These are phyloP conservation scores for Brotula barbata DNA, from an alignment of 2,797 vertebrate species.

Conservation along the genomic window DNA sequence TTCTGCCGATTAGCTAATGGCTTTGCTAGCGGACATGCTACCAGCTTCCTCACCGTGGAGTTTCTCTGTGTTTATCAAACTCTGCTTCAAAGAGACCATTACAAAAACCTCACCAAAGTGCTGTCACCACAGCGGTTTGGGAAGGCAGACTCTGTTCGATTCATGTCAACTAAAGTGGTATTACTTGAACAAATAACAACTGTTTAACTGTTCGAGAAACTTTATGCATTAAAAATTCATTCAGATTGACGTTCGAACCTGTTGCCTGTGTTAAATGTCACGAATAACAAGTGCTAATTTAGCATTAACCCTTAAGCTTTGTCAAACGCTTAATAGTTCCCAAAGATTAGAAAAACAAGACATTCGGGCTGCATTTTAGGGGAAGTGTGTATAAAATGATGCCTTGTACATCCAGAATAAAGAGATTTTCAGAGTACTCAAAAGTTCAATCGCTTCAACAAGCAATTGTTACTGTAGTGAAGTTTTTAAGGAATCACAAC, in stretches of 20 bases:
- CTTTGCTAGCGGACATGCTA: slow-evolving; percentile 27
- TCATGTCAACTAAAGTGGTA: background rate
- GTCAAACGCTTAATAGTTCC: no score
- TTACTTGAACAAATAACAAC: background rate
- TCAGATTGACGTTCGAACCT: background rate
- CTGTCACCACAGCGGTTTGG: background rate
- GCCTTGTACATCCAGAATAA: no score
- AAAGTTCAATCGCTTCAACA: no score
- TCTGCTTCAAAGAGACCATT: background rate
- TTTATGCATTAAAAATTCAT: no score
- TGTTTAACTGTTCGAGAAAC: no score
- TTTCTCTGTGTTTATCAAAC: slow-evolving; percentile 15
- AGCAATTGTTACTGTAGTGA: no score
- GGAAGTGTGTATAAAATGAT: no score
- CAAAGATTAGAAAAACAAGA: no score
- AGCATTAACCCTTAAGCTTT: no score
- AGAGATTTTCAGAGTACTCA: no score
- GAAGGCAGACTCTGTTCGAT: background rate
- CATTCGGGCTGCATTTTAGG: no score
- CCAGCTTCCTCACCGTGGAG: slow-evolving; percentile 16
- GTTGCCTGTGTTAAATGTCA: background rate
- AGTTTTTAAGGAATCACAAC: no score
- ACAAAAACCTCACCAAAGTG: background rate
- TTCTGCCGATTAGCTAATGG: background rate
- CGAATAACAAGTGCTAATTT: background rate